These are phyloP conservation scores for Ectropis crepuscularia DNA, from an alignment of 2,888 invertebrate genomes.

Conservation along the genomic window DNA sequence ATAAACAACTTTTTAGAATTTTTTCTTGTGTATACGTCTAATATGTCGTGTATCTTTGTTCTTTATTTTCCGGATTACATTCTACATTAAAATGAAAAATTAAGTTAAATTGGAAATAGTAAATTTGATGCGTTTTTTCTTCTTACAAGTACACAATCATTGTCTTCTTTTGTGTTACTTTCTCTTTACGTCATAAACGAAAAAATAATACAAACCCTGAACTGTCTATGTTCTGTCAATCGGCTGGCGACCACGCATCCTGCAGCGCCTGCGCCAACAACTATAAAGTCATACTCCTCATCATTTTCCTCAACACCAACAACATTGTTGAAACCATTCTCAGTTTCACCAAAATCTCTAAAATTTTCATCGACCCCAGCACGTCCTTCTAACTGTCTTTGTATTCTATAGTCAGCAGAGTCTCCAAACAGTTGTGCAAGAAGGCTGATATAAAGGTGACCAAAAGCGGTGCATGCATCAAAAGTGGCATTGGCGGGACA, in stretches of 20 bases:
- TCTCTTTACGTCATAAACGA: too few species aligned
- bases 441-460: conserved; percentile 58
- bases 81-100: too few species aligned
- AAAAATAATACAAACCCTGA: conserved; percentile 53
- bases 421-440: conserved; percentile 59
- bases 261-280: conserved; percentile 68
- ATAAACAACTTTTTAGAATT: too few species aligned
- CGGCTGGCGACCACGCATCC: conserved; percentile 68
- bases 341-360: neutral
- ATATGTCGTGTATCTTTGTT: too few species aligned
- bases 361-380: conserved; percentile 7
- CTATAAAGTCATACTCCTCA: conserved; percentile 65
- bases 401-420: conserved; percentile 48
- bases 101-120: too few species aligned
- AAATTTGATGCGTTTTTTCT: too few species aligned
- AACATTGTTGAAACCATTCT: conserved; percentile 6
- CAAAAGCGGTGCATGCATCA: conserved; percentile 59
- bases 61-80: too few species aligned
- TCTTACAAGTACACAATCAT: too few species aligned
- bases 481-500: conserved; percentile 55
- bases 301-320: conserved; percentile 18
- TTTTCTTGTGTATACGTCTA: too few species aligned
- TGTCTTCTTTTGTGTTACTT: too few species aligned
- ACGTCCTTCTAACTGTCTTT: conserved; percentile 28
- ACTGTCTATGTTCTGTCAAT: conserved; percentile 53